A percentile compares a stretch with the other conserved stretches of the same genome.
Evolutionary conservation across 1,140 invertebrate genomes (phyloP).

Genomic region (Aculops lycopersici): DNA sequence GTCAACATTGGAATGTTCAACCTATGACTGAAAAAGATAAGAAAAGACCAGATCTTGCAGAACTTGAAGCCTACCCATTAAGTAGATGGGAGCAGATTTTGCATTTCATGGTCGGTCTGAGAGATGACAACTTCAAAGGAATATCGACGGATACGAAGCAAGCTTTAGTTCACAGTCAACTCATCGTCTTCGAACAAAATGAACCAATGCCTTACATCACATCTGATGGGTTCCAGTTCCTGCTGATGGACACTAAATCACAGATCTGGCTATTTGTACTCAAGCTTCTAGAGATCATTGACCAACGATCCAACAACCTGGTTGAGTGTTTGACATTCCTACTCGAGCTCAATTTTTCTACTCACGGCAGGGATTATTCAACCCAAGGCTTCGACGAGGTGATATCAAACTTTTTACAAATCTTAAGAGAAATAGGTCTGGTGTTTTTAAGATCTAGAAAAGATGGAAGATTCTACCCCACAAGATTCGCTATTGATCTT

Average conservation of each 20-base stretch:
- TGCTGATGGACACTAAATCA: constrained; percentile 56
- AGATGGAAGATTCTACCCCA: constrained; percentile 73
- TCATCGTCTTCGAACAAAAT: constrained; percentile 45
- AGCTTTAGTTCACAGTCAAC: constrained; percentile 54
- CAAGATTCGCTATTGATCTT: constrained; percentile 59
- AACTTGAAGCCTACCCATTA: constrained; percentile 63
- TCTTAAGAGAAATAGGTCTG: constrained; percentile 77
- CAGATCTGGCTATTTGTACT: constrained; percentile 87
- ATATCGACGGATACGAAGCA: constrained; percentile 70
- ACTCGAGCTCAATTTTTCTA: constrained; percentile 82
- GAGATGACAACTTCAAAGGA: constrained; percentile 28
- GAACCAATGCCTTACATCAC: constrained; percentile 57
- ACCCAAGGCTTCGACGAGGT: constrained; percentile 67
- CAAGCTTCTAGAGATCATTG: constrained; percentile 68
- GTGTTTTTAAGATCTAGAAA: constrained; percentile 81
- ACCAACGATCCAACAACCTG: constrained; percentile 38
- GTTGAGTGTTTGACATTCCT: constrained; percentile 71
- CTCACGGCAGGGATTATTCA: constrained; percentile 71
- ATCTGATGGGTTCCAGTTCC: constrained; percentile 70
- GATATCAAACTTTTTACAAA: constrained; percentile 61
- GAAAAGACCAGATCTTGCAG: constrained; percentile 51
- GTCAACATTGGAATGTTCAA: constrained; percentile 52
- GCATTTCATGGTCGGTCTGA: constrained; percentile 75
- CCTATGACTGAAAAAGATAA: constrained; percentile 49
- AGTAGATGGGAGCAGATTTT: constrained; percentile 85